These are phyloP conservation scores for Chironex yamaguchii DNA, from an alignment of 30 jellyfish, hydroid and myxozoan species.

Conservation along the genomic window DNA sequence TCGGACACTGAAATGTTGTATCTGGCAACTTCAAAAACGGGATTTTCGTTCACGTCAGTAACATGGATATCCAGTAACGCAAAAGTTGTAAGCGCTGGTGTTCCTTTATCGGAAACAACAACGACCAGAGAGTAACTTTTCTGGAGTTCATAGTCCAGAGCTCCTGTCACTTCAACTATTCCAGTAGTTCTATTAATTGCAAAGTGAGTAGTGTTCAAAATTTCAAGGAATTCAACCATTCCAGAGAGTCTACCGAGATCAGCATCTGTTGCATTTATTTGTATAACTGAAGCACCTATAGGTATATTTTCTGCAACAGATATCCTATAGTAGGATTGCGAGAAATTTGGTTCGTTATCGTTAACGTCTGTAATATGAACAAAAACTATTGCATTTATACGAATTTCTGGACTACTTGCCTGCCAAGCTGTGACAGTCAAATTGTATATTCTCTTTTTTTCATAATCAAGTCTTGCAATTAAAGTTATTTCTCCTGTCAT, in stretches of 20 bases:
- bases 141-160: conserved; percentile 68
- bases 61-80: conserved; percentile 76
- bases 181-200: conserved; percentile 76
- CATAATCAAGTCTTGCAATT: conserved; percentile 59
- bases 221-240: conserved; percentile 39
- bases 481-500: conserved; percentile 14
- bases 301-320: conserved; percentile 76
- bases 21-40: conserved; percentile 46
- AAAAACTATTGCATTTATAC: conserved; percentile 42
- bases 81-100: conserved; percentile 64
- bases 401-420: conserved; percentile 1
- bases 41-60: conserved; percentile 80
- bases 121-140: conserved; percentile 82
- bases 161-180: conserved; percentile 27
- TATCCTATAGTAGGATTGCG: conserved; percentile 36
- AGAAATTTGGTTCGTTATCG: conserved; percentile 83
- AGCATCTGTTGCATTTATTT: conserved; percentile 77
- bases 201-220: conserved; percentile 82
- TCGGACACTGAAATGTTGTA: conserved; percentile 81
- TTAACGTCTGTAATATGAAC: conserved; percentile 74
- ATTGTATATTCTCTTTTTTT: conserved; percentile 45
- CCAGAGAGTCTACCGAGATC: conserved; percentile 61
- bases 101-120: conserved; percentile 74
- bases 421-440: conserved; percentile 70
- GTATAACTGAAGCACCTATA: conserved; percentile 37